Evolutionary conservation across 2,888 invertebrate species (phyloP).

Genomic region (Troilus luridus): DNA sequence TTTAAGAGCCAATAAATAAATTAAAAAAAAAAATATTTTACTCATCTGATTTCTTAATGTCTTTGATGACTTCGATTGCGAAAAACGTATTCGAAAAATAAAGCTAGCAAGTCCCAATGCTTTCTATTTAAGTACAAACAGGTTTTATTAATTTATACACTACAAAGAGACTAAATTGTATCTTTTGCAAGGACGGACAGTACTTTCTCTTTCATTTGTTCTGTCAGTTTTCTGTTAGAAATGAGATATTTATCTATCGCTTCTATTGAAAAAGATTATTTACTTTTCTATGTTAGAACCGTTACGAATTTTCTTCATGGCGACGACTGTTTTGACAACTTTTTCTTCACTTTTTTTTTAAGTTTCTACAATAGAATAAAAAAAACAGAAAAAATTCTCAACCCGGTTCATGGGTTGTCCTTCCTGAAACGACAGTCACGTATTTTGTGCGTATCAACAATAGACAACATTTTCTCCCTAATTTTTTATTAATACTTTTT

Average conservation of each 20-base stretch:
- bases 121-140: background rate
- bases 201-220: background rate
- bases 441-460: background rate
- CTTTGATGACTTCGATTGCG: too few relatives aligned
- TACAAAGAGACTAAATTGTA: background rate
- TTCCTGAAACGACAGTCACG: background rate
- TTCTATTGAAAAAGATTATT: background rate
- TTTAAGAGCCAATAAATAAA: too few relatives aligned
- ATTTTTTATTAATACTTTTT: background rate
- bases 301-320: background rate
- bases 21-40: too few relatives aligned
- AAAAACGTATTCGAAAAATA: background rate
- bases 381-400: background rate
- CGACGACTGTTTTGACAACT: background rate
- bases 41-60: too few relatives aligned
- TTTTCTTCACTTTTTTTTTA: background rate
- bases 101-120: background rate
- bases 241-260: background rate
- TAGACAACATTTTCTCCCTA: background rate
- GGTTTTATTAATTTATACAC: background rate
- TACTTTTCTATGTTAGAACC: background rate
- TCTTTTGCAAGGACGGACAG: background rate
- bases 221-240: background rate
- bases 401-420: background rate
- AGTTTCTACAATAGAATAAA: background rate